phyloP scores from a whole-genome alignment of 2,797 vertebrate species.

The Alfaro cultratus region DNA sequence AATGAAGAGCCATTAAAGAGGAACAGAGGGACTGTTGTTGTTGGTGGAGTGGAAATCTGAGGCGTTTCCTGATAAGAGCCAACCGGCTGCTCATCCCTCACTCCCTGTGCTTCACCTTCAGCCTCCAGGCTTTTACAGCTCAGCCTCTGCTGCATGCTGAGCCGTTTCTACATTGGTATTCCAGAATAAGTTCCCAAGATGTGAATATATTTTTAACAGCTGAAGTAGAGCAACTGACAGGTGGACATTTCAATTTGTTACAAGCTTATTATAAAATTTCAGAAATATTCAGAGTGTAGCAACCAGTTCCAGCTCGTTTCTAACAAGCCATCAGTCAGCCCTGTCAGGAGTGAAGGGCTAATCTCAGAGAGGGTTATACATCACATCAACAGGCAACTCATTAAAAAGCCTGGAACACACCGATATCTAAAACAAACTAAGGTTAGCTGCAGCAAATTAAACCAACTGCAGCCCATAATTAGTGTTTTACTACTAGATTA shows the following conservation, averaged over 20 bases:
- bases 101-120: slow-evolving; percentile 28
- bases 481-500: neutral
- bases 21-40: slow-evolving; percentile 46
- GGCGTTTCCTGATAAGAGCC: slow-evolving; percentile 46
- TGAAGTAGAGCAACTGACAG: slow-evolving; percentile 25
- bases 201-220: slow-evolving; percentile 13
- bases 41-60: slow-evolving; percentile 49
- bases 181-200: neutral
- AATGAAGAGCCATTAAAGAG: slow-evolving; percentile 49
- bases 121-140: slow-evolving; percentile 34
- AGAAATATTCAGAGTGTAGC: slow-evolving; percentile 27
- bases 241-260: slow-evolving; percentile 24
- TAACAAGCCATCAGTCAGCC: slow-evolving; percentile 45
- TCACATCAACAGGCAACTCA: slow-evolving; percentile 48
- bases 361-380: slow-evolving; percentile 40
- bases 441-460: neutral
- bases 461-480: neutral
- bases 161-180: slow-evolving; percentile 8
- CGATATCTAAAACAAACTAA: neutral
- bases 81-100: slow-evolving; percentile 42
- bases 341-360: slow-evolving; percentile 41
- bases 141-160: slow-evolving; percentile 13
- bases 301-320: slow-evolving; percentile 28
- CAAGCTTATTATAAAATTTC: slow-evolving; percentile 18
- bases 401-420: slow-evolving; percentile 4